phyloP scores from a whole-genome alignment of 2,888 invertebrate species.

The Idaea straminata region DNA sequence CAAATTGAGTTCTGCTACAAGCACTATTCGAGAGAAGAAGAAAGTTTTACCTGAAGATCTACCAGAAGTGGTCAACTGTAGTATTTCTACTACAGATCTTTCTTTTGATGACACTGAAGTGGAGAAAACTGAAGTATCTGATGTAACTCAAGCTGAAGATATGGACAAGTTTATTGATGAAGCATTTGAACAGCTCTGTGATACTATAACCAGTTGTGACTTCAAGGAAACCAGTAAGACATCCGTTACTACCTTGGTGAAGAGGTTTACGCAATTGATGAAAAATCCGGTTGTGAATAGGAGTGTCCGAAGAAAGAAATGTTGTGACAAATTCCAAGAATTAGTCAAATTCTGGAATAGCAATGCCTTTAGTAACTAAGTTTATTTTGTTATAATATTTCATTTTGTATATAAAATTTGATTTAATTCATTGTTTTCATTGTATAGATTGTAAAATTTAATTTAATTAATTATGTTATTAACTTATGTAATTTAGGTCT shows the following conservation, averaged over 20 bases:
- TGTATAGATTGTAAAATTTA: neutral
- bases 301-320: conserved; percentile 50
- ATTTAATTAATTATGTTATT: too few relatives aligned
- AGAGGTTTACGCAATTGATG: conserved; percentile 56
- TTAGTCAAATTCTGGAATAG: conserved; percentile 65
- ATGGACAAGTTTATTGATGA: conserved; percentile 65
- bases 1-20: conserved; percentile 54
- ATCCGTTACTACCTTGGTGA: conserved; percentile 65
- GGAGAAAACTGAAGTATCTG: conserved; percentile 12
- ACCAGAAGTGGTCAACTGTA: conserved; percentile 60
- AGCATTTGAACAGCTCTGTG: conserved; percentile 57
- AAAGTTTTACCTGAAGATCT: conserved; percentile 21
- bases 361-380: conserved; percentile 34
- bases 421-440: neutral
- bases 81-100: conserved; percentile 54
- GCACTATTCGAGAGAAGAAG: conserved; percentile 44
- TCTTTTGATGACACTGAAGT: conserved; percentile 64
- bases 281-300: conserved; percentile 48
- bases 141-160: conserved; percentile 41
- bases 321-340: conserved; percentile 59
- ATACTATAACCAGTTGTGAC: conserved; percentile 43
- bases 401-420: neutral
- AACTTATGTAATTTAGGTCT: too few relatives aligned
- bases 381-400: too few relatives aligned
- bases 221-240: conserved; percentile 29